Evolutionary conservation across 37 sponge, comb jelly and placozoan species (phyloP).

Genomic region (Hormiphora californensis): DNA sequence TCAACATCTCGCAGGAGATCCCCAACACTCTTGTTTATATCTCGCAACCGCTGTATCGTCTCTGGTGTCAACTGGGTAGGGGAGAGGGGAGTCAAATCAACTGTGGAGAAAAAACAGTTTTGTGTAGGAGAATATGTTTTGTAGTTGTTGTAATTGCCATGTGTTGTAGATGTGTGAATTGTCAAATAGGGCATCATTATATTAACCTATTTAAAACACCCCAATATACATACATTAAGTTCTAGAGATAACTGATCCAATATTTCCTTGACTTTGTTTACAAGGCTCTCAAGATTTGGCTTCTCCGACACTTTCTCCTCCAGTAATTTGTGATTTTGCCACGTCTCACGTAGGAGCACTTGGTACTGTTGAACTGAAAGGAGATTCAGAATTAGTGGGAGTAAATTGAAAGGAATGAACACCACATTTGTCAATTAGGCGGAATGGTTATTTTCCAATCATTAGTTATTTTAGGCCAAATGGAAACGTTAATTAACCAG

Average conservation of each 20-base stretch:
- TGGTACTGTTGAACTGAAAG: conserved; percentile 51
- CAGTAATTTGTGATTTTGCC: conserved; percentile 1
- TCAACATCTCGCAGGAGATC: conserved; percentile 4
- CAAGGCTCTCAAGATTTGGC: background rate
- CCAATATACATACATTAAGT: background rate
- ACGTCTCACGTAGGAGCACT: background rate
- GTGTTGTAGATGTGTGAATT: too few species aligned
- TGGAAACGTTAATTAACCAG: too few species aligned
- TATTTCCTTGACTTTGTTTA: conserved; percentile 17
- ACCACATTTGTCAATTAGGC: too few species aligned
- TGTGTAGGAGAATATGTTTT: too few species aligned
- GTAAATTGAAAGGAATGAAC: too few species aligned
- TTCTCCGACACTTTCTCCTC: conserved; percentile 40
- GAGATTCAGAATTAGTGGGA: too few species aligned
- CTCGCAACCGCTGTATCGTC: background rate
- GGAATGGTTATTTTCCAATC: too few species aligned
- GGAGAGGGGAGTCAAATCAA: background rate
- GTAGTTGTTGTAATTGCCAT: too few species aligned
- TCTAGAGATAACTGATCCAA: conserved; percentile 4
- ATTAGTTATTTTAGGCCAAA: too few species aligned
- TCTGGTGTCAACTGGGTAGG: conserved; percentile 48
- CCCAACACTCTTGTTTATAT: conserved; percentile 15
- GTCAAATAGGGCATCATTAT: too few species aligned
- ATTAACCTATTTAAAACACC: too few species aligned
- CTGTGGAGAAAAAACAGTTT: background rate